Evolutionary conservation across 1,140 invertebrate species (phyloP), one percentile per base, ranked within the genome.

Genomic region (Euschistus heros): DNA sequence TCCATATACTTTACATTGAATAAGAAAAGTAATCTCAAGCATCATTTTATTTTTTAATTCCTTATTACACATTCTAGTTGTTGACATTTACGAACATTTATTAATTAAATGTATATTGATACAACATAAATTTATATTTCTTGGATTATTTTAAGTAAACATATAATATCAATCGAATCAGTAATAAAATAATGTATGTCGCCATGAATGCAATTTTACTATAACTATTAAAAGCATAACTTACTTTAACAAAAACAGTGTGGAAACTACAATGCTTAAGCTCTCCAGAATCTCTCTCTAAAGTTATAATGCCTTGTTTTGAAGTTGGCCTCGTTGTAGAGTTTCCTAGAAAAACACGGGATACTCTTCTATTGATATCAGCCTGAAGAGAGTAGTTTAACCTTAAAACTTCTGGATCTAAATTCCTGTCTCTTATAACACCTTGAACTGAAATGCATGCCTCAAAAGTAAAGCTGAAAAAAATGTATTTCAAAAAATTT

Each of bases 311-410:
- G 54, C 72, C 72, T 64, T 76, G 71, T 14, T 79, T 72, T 57
- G 74, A 73, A 59, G 63, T 47, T 6, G 68, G 22, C 24, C 54
- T 20, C 7, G 47, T 50, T 3, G 10, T 22, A 17, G 2, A 22
- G 5, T 26, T 26, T 57, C 54, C 80, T 71, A 94, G 91, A 76
- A 84, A 88, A 0, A 93, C 85, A 66, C 92, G 80, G 0, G 89
- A 88, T 72, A 89, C 88, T 72, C 90, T 91, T 69, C 86, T 86
- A n/a, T 80, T 80, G 2, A 87, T 88, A 77, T 93, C 91, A 0
- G 89, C 89, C 77, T 91, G 89, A n/a, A 93, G 85, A 10, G 81
- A 81, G 74, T 89, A 91, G 68, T 84, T 82, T 1, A 92, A 72
- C 66, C 75, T 80, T 17, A 89, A 77, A 37, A 61, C 37, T 15